Conservation (phyloP, 2,113 vertebrate genomes). For the Bombycilla garrulus region DNA sequence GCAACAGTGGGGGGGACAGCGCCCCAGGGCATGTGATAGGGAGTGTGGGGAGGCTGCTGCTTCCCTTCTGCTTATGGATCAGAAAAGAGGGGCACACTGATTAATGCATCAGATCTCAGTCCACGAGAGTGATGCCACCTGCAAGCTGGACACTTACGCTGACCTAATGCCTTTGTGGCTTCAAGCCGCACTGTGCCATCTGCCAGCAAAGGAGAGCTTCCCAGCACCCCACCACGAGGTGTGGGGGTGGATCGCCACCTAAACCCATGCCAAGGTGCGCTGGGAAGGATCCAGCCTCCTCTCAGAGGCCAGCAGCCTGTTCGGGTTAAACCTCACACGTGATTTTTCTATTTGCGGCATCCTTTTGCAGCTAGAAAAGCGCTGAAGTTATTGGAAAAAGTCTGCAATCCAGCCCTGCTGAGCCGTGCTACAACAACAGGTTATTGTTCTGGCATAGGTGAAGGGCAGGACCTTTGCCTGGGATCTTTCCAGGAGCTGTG, state of each 20-base stretch:
- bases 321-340: rapidly evolving
- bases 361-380: background rate
- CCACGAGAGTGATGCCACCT: background rate
- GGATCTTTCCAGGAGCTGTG: background rate
- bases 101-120: background rate
- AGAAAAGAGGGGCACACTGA: background rate
- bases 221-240: background rate
- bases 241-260: background rate
- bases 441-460: background rate
- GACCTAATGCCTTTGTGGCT: constrained; percentile 12
- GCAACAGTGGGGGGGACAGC: background rate
- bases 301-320: background rate
- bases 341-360: background rate
- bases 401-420: background rate
- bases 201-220: background rate
- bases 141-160: background rate
- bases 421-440: background rate
- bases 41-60: background rate
- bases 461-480: background rate
- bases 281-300: background rate
- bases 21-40: too few species aligned
- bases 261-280: background rate
- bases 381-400: background rate
- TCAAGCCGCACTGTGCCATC: background rate
- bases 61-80: background rate